phyloP scores from a whole-genome alignment of 2,888 invertebrate species.

The Stomorhina lunata region DNA sequence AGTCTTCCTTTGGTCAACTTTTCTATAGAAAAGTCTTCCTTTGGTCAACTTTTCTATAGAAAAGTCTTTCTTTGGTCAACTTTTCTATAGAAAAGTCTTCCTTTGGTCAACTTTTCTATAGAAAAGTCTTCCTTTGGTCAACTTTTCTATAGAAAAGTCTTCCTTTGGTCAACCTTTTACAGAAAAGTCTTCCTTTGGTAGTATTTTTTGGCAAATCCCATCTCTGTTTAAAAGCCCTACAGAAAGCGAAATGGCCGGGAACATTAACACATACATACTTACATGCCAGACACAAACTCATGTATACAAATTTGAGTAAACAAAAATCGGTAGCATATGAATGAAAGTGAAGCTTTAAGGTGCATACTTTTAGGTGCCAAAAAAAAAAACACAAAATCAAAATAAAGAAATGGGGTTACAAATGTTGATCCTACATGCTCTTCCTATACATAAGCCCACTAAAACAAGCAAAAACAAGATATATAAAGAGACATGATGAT shows the following conservation, averaged over 20 bases:
- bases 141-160: too few relatives aligned
- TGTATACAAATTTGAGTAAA: neutral
- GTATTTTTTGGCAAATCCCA: too few relatives aligned
- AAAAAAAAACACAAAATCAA: constrained; percentile 10
- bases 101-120: too few relatives aligned
- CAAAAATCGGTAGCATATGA: neutral
- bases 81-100: too few relatives aligned
- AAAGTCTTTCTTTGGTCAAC: too few relatives aligned
- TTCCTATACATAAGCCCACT: neutral
- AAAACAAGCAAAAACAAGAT: neutral
- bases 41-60: too few relatives aligned
- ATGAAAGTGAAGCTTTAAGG: constrained; percentile 59
- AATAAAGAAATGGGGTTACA: constrained; percentile 42
- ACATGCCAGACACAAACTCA: neutral
- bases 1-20: too few relatives aligned
- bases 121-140: too few relatives aligned
- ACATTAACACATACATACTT: neutral
- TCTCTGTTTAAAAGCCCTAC: too few relatives aligned
- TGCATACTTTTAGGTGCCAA: constrained; percentile 61
- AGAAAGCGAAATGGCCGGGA: neutral
- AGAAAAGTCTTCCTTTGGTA: too few relatives aligned
- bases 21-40: too few relatives aligned
- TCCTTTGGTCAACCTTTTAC: too few relatives aligned
- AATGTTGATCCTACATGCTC: constrained; percentile 17
- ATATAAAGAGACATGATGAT: neutral